Evolutionary conservation across 2,888 invertebrate genomes (phyloP), one percentile per base, ranked within the genome.

Genomic region (Magallana nippona): DNA sequence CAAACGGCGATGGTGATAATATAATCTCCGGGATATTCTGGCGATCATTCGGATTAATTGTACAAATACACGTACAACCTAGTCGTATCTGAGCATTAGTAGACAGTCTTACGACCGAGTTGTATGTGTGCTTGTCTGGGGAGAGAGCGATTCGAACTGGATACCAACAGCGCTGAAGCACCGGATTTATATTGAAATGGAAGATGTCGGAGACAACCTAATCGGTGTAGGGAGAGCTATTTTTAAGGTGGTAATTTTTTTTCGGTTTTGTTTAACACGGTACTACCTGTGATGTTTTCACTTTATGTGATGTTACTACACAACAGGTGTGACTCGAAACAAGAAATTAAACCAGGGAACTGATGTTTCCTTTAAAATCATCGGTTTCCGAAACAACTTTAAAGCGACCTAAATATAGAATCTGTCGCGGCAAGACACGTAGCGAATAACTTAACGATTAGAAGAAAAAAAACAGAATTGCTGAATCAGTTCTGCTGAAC

Each of bases 51-150:
- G 27, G 27, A 22, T 71, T 15, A 15, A 2, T 3, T 71, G 15
- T 71, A 27, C 71, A 71, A 71, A 71, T 71, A 71, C 71, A 71
- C 71, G 71, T 71, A 71, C 71, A 71, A 71, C 71, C 71, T 71
- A 71, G 71, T 71, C 71, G 71, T 71, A 71, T 71, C 71, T 71
- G 71, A 27, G 32, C 10, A 27, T 32, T 71, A 13, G 0, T 13
- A 71, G 27, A 71, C 71, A 71, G 71, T 71, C 22, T 27, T 71
- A 71, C 71, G 71, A 22, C 71, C 22, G 71, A 32, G 71, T 71
- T 71, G 71, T 71, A 71, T 71, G 71, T 71, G 71, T 71, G 71
- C 71, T 71, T 71, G 71, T 32, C 15, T 15, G 32, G 15, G 15
- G 22, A 22, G 0, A 15, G 71, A 15, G 13, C 44, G 44, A 44